Base-by-base conservation (phyloP, 1,140 invertebrate species). In the Cotesia vestalis region DNA sequence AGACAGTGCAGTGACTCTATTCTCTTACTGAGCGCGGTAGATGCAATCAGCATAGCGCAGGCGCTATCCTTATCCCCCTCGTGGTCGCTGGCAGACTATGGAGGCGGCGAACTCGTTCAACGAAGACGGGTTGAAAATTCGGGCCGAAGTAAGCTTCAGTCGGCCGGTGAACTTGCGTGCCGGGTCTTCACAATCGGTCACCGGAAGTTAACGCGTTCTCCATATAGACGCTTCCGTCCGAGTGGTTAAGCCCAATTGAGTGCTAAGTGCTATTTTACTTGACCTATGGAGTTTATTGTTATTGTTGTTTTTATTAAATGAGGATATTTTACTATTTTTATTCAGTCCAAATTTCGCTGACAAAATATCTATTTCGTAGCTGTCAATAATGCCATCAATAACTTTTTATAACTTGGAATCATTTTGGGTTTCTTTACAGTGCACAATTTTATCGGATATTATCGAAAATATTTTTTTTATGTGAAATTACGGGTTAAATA, bases 161-260 rank as follows among this genome's bases (percentile, higher is more conserved):
- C 81, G 84, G 84, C 83, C 84, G 84, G 85, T 84, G 80, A 84
- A 84, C 83, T 85, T 83, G 85, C 84, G 84, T 84, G 84, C 83
- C 83, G 85, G 81, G 83, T 77, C 80, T 81, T 81, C 81, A 76
- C 78, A 76, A 75, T 63, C 66, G 14, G 14, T 52, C 40, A 63
- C 70, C 76, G 77, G 20, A 52, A 73, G 38, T 46, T 46, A 40
- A 46, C 11, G 53, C 14, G 52, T 68, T 14, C 0, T n/a, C 20
- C 51, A 70, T 55, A 61, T 34, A 12, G 40, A 34, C 20, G 4
- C 67, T 55, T 61, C 64, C 53, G 12, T 55, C 17, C 17, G 11
- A n/a, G n/a, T n/a, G 53, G 53, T 55, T 5, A 55, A 55, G 53
- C 53, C 53, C 53, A 55, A 55, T n/a, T n/a, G 4, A 17, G 12